Conservation (phyloP, 2,113 vertebrate genomes). For the Oplegnathus fasciatus region DNA sequence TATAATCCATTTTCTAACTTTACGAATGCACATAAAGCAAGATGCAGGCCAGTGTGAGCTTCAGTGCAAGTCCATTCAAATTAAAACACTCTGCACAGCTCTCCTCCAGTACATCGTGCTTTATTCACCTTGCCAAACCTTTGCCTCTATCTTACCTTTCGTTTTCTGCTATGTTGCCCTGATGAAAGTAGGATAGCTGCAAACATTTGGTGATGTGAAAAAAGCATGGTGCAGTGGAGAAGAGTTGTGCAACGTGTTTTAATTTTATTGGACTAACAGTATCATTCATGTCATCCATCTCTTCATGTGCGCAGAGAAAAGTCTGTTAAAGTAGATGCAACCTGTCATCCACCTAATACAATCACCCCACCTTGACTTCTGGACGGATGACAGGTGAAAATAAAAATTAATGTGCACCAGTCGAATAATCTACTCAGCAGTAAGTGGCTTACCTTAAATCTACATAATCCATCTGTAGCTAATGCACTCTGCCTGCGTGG, state of each 20-base stretch:
- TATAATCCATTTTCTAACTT: neutral
- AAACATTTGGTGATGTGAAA: neutral
- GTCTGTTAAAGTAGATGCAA: slow-evolving; percentile 5
- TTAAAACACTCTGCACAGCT: neutral
- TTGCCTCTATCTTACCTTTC: neutral
- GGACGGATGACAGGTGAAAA: slow-evolving; percentile 20
- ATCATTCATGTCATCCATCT: neutral
- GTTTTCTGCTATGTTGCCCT: neutral
- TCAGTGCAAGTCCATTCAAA: neutral
- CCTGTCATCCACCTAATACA: slow-evolving; percentile 13
- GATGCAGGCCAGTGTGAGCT: neutral
- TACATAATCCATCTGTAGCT: slow-evolving; percentile 47
- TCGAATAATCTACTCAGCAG: slow-evolving; percentile 41
- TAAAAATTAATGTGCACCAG: slow-evolving; percentile 32
- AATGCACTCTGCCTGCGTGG: slow-evolving; percentile 25
- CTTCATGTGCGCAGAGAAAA: neutral
- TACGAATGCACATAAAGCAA: neutral
- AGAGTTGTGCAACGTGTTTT: neutral
- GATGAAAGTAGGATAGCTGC: neutral
- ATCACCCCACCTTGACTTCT: slow-evolving; percentile 9
- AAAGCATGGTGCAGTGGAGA: neutral
- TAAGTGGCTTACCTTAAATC: slow-evolving; percentile 52
- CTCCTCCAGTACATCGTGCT: neutral
- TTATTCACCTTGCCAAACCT: neutral
- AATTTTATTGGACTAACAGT: neutral